Conservation (phyloP, 2,797 vertebrate genomes). For the Chromobotia macracanthus region DNA sequence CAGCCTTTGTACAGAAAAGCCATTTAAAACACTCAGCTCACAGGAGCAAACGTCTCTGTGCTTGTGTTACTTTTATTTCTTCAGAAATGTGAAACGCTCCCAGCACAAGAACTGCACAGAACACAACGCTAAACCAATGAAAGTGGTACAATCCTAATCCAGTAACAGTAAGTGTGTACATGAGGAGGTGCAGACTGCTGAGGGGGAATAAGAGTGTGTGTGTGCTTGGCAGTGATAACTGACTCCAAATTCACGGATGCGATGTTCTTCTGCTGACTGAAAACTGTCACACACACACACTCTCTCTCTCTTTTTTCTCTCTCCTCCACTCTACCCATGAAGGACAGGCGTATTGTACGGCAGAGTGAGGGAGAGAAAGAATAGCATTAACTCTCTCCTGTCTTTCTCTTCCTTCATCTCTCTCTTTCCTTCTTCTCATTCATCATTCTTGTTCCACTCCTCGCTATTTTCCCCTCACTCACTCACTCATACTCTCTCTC, state of each 20-base stretch:
- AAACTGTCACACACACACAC: slow-evolving; percentile 67
- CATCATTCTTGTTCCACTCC: slow-evolving; percentile 45
- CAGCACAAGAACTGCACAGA: not conserved
- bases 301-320: slow-evolving; percentile 24
- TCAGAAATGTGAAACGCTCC: slow-evolving; percentile 5
- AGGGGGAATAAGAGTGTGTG: slow-evolving; percentile 35
- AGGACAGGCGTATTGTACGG: slow-evolving; percentile 53
- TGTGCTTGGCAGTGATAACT: slow-evolving; percentile 50
- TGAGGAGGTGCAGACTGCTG: not conserved
- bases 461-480: slow-evolving; percentile 15
- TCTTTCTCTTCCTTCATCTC: slow-evolving; percentile 35
- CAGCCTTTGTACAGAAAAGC: not conserved
- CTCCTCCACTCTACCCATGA: slow-evolving; percentile 55
- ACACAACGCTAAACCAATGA: slow-evolving; percentile 47
- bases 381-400: slow-evolving; percentile 48
- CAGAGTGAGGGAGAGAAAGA: slow-evolving; percentile 42
- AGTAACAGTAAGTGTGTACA: slow-evolving; percentile 43
- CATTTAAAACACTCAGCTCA: not conserved
- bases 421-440: slow-evolving; percentile 49
- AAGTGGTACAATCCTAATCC: slow-evolving; percentile 50
- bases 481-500: slow-evolving; percentile 21
- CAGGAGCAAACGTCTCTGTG: not conserved
- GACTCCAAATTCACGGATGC: slow-evolving; percentile 62
- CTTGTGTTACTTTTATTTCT: slow-evolving; percentile 18
- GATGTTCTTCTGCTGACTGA: slow-evolving; percentile 68